Evolutionary conservation across 2,113 vertebrate species (phyloP), one percentile per base, ranked within the genome.

Genomic region (Gobio gobio): DNA sequence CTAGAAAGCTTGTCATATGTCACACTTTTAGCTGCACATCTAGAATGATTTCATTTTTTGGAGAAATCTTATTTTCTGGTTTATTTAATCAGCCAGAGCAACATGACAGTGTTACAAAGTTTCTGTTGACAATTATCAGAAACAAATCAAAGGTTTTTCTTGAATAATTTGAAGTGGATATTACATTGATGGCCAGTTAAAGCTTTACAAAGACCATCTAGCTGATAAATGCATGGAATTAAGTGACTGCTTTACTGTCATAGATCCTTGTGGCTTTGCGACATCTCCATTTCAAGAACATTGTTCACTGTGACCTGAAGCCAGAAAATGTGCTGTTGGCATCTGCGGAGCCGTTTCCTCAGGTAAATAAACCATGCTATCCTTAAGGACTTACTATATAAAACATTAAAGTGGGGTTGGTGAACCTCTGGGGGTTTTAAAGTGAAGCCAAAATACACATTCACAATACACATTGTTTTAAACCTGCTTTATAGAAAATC

Each of bases 221-320:
- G 29, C 1, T 45, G 36, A 64, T 47, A 47, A 12, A 10, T 49
- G 43, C 22, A 29, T 75, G 22, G 5, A 51, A 29, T 75, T 51
- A 47, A 40, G 14, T 49, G 43, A 18, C 43, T 58, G 78, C 88
- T 75, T 1, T n/a, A 91, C 84, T 91, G 36, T 89, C 36, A 80
- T 91, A 99, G 98, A 99, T 99, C 91, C 97, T 99, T 88, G 97
- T 99, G 92, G 98, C 98, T 83, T 92, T 99, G 92, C 96, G 97
- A 91, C 98, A 98, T 94, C 95, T 99, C 91, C 98, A 99, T 92
- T 99, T 99, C 94, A 99, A 99, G 92, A 99, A 99, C 90, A 99
- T 99, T 74, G 98, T 99, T 90, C 98, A 99, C 95, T 99, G 98
- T 97, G 98, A 99, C 94, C 94, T 99, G 93, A 99, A 99, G 94